These are phyloP conservation scores for Penaeus vannamei DNA, from an alignment of 1,140 invertebrate genomes.

Conservation along the genomic window DNA sequence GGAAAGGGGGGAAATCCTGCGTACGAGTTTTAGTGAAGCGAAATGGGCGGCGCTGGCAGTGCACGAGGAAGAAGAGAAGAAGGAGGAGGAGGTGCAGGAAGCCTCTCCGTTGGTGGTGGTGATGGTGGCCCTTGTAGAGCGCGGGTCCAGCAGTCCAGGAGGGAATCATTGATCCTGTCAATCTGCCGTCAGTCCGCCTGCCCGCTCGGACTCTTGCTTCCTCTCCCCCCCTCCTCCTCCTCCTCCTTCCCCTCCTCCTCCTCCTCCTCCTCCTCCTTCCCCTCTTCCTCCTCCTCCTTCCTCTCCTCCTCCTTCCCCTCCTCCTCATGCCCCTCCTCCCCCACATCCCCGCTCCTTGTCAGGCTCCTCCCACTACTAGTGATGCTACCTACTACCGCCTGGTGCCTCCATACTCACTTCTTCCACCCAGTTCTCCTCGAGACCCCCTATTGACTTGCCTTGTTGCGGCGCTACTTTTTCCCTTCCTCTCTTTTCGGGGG, in stretches of 20 bases:
- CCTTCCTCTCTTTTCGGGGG: too few species aligned
- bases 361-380: neutral
- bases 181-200: slow-evolving; percentile 65
- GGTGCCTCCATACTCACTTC: neutral
- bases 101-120: neutral
- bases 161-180: slow-evolving; percentile 66
- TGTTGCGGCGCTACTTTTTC: too few species aligned
- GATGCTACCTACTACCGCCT: neutral
- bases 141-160: slow-evolving; percentile 58
- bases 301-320: slow-evolving; percentile 34
- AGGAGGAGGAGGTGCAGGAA: neutral
- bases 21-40: neutral
- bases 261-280: slow-evolving; percentile 11
- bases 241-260: neutral
- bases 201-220: slow-evolving; percentile 29
- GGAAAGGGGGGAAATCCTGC: neutral
- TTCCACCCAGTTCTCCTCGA: neutral
- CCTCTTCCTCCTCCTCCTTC: slow-evolving; percentile 20
- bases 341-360: slow-evolving; percentile 20
- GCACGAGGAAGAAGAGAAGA: neutral
- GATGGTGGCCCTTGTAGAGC: slow-evolving; percentile 32
- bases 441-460: too few species aligned
- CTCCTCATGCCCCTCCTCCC: slow-evolving; percentile 22
- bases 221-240: neutral
- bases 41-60: slow-evolving; percentile 8